Percentiles rank a stretch among this genome's conserved stretches.
phyloP scores from a whole-genome alignment of 1,140 invertebrate species.

The Andricus grossulariae region DNA sequence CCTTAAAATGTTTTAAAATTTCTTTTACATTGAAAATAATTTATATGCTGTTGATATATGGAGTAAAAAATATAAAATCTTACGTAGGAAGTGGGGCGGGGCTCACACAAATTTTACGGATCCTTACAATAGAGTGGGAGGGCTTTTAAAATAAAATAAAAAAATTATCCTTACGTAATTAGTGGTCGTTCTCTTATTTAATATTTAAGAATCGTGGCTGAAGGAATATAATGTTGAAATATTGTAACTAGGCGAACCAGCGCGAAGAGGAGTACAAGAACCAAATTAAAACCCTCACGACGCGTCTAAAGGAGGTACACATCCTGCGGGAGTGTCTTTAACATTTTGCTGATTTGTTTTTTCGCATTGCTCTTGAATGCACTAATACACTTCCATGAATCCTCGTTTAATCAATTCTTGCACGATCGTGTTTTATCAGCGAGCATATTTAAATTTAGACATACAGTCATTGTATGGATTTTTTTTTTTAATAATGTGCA shows the following conservation, averaged over 20 bases:
- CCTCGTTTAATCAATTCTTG: constrained; percentile 33
- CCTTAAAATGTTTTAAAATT: no score
- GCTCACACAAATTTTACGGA: no score
- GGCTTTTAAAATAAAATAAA: not conserved
- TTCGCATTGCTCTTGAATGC: constrained; percentile 38
- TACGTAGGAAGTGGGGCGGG: no score
- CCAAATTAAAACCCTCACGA: constrained; percentile 99
- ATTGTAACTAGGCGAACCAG: constrained; percentile 93
- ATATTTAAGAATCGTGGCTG: no score
- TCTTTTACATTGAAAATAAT: no score
- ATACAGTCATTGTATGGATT: not conserved
- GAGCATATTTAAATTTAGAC: not conserved
- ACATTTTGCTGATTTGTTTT: constrained; percentile 56
- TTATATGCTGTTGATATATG: no score
- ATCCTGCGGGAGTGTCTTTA: constrained; percentile 71
- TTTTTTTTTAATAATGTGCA: constrained; percentile 11
- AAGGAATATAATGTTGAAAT: constrained; percentile 45
- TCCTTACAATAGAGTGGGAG: no score
- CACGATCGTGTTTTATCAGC: constrained; percentile 33
- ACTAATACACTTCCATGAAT: constrained; percentile 45
- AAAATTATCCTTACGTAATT: no score
- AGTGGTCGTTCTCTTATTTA: no score
- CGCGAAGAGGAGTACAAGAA: constrained; percentile 99
- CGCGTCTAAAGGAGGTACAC: constrained; percentile 98
- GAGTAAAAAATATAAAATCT: no score